These are phyloP conservation scores for Larimichthys polyactis DNA, from an alignment of 2,113 vertebrate genomes.

Conservation along the genomic window DNA sequence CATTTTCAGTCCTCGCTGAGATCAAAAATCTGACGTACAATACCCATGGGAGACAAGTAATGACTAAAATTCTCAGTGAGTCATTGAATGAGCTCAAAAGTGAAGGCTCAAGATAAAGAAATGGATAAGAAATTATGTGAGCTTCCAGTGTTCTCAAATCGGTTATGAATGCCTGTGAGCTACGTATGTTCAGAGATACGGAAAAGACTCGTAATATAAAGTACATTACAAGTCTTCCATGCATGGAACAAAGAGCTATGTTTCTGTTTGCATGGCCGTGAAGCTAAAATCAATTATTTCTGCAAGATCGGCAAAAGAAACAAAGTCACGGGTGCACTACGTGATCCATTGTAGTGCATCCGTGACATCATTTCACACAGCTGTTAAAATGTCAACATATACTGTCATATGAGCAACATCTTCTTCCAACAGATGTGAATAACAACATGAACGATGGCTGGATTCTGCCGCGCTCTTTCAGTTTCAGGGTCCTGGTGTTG, in stretches of 20 bases:
- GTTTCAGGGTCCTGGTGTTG: too few species aligned
- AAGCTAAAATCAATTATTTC: neutral
- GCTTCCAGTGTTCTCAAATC: neutral
- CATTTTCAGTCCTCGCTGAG: conserved; percentile 4
- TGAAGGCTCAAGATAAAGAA: conserved; percentile 28
- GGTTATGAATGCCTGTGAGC: neutral
- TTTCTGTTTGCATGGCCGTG: neutral
- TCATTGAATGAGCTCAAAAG: conserved; percentile 17
- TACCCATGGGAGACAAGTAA: conserved; percentile 9
- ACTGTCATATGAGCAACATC: too few species aligned
- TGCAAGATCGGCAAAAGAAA: neutral
- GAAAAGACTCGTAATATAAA: neutral
- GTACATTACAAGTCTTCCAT: neutral
- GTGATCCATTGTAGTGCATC: neutral
- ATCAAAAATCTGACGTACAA: conserved; percentile 16
- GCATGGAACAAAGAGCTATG: neutral
- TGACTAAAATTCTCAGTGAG: conserved; percentile 24
- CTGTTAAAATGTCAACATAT: neutral
- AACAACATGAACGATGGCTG: neutral
- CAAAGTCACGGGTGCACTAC: neutral
- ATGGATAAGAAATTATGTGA: neutral
- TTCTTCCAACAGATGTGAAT: neutral
- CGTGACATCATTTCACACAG: neutral
- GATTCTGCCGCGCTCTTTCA: neutral
- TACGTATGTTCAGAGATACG: neutral